phyloP scores from a whole-genome alignment of 2,113 vertebrate species.

The Austrofundulus limnaeus region DNA sequence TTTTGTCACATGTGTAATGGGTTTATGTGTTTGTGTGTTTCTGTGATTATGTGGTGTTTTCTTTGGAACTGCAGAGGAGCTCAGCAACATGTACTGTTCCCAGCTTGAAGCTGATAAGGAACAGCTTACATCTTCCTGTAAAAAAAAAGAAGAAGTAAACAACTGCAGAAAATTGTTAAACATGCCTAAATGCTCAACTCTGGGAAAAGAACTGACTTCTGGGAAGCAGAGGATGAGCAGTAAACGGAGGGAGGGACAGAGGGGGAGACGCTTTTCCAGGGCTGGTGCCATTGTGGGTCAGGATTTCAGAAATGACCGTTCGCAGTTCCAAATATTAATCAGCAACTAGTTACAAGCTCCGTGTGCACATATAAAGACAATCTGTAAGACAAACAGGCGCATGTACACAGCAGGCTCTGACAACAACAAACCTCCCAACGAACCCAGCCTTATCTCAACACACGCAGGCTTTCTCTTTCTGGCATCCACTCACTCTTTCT shows the following conservation, averaged over 20 bases:
- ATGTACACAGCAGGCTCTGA: constrained; percentile 20
- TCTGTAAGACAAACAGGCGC: constrained; percentile 22
- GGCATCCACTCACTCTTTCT: constrained; percentile 53
- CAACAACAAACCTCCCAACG: constrained; percentile 53
- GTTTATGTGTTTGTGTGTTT: constrained; percentile 6
- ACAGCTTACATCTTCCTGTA: constrained; percentile 14
- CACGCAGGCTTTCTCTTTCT: constrained; percentile 68
- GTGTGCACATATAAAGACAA: constrained; percentile 31
- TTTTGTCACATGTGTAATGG: not conserved
- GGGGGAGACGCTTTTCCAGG: constrained; percentile 19
- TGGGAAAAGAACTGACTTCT: constrained; percentile 12
- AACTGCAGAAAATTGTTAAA: constrained; percentile 25
- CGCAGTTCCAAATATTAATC: constrained; percentile 35
- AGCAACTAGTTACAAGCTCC: constrained; percentile 40
- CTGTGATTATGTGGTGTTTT: too few species aligned
- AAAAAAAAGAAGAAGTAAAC: constrained; percentile 28
- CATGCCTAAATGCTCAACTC: constrained; percentile 13
- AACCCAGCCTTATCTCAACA: constrained; percentile 74
- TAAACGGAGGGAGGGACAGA: constrained; percentile 9
- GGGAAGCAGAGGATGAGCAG: constrained; percentile 12
- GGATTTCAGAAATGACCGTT: constrained; percentile 45
- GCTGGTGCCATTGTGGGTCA: constrained; percentile 43
- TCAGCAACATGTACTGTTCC: constrained; percentile 17
- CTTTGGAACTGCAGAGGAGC: constrained; percentile 24
- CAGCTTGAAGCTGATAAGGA: constrained; percentile 32